phyloP scores from a whole-genome alignment of 1,140 invertebrate genomes.

The Bombus consobrinus region DNA sequence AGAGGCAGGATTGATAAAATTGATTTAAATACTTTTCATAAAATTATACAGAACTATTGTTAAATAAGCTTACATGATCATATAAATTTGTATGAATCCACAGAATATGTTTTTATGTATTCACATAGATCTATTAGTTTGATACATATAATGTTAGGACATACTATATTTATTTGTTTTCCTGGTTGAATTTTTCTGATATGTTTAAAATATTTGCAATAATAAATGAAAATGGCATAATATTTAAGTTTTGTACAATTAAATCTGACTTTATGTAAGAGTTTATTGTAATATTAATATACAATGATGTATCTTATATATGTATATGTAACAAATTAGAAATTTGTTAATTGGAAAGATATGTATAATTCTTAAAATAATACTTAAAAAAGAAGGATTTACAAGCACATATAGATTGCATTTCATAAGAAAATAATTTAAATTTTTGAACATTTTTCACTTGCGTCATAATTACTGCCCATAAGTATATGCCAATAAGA shows the following conservation, averaged over 20 bases:
- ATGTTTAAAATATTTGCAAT: not conserved
- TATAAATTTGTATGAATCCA: not conserved
- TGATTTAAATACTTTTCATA: not conserved
- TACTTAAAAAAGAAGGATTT: not conserved
- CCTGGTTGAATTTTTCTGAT: not conserved
- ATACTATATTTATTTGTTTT: not conserved
- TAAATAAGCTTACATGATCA: not conserved
- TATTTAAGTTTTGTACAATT: constrained; percentile 36
- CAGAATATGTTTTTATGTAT: constrained; percentile 6
- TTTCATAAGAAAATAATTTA: not conserved
- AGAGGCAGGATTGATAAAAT: not conserved
- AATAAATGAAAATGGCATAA: not conserved
- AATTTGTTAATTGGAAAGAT: not conserved
- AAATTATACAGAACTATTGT: constrained; percentile 3
- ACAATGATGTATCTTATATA: constrained; percentile 23
- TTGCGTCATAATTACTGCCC: not conserved
- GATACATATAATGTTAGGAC: not conserved
- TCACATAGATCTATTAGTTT: constrained; percentile 17
- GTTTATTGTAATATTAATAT: constrained; percentile 39
- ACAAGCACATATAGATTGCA: not conserved
- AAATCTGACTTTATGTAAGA: constrained; percentile 24
- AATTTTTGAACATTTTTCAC: not conserved
- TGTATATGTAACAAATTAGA: constrained; percentile 30
- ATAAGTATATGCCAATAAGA: constrained; percentile 14
- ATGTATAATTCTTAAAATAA: not conserved